phyloP scores from a whole-genome alignment of 2,797 vertebrate genomes.

The Etheostoma perlongum region DNA sequence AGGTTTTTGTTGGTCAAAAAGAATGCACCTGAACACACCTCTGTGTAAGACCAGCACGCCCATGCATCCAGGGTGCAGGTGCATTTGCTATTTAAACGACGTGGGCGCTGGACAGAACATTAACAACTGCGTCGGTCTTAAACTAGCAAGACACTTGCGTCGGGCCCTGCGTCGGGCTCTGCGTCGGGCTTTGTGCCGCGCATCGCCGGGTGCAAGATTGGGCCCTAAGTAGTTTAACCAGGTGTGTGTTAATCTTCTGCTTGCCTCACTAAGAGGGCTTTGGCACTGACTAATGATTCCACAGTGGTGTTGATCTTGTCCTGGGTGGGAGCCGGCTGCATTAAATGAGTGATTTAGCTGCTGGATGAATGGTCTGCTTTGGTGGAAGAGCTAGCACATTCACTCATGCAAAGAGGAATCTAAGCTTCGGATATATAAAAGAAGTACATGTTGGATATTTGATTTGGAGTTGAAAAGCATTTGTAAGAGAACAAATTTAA shows the following conservation, averaged over 20 bases:
- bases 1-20: no score
- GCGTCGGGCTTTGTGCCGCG: no score
- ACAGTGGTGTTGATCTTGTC: conserved; percentile 67
- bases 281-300: conserved; percentile 64
- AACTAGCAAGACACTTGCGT: no score
- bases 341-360: conserved; percentile 48
- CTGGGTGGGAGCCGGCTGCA: conserved; percentile 46
- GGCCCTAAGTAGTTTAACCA: conserved; percentile 31
- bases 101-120: no score
- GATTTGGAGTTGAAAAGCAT: conserved; percentile 10
- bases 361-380: conserved; percentile 59
- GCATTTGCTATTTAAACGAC: no score
- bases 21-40: no score
- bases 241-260: conserved; percentile 64
- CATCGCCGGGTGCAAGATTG: no score
- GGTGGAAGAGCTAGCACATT: conserved; percentile 55
- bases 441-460: conserved; percentile 24
- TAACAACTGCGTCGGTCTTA: no score
- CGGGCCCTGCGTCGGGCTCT: no score
- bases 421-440: conserved; percentile 46
- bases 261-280: conserved; percentile 56
- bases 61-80: no score
- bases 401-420: conserved; percentile 41
- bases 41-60: no score
- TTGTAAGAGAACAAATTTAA: conserved; percentile 10